Evolutionary conservation across 2,113 vertebrate genomes (phyloP).

Genomic region (Rhombomys opimus): DNA sequence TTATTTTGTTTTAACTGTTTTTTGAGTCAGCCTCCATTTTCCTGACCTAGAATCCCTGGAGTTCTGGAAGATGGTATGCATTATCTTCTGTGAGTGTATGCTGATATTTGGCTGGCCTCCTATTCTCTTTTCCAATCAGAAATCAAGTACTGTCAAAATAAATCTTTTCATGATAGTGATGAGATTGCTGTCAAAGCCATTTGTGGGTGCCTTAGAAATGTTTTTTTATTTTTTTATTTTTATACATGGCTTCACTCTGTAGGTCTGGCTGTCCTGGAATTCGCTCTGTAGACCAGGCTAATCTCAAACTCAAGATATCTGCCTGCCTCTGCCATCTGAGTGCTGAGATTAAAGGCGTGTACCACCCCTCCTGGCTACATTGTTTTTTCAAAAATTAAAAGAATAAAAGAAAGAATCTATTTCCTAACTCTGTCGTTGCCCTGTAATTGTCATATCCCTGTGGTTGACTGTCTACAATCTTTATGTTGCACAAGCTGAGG

Average conservation of each 20-base stretch:
- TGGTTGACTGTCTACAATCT: not conserved
- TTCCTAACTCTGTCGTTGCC: not conserved
- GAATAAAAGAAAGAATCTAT: not conserved
- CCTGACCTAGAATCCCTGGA: not conserved
- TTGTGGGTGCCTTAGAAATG: not conserved
- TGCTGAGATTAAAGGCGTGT: not conserved
- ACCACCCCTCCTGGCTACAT: not conserved
- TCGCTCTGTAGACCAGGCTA: not conserved
- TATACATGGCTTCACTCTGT: not conserved
- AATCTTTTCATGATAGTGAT: not conserved
- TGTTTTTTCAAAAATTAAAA: not conserved
- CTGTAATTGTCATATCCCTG: not conserved
- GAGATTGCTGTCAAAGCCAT: not conserved
- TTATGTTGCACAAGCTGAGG: not conserved
- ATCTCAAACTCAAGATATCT: not conserved
- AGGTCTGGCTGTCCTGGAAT: not conserved
- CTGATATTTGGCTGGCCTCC: not conserved
- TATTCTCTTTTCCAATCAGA: not conserved
- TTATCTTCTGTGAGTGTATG: not conserved
- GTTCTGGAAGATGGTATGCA: not conserved
- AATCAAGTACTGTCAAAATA: not conserved
- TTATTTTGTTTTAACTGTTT: not conserved
- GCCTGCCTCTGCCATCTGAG: not conserved
- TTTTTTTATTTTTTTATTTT: not conserved
- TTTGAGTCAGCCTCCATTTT: conserved; percentile 1